Evolutionary conservation across 1,140 invertebrate genomes (phyloP).

Genomic region (Drusus annulatus): DNA sequence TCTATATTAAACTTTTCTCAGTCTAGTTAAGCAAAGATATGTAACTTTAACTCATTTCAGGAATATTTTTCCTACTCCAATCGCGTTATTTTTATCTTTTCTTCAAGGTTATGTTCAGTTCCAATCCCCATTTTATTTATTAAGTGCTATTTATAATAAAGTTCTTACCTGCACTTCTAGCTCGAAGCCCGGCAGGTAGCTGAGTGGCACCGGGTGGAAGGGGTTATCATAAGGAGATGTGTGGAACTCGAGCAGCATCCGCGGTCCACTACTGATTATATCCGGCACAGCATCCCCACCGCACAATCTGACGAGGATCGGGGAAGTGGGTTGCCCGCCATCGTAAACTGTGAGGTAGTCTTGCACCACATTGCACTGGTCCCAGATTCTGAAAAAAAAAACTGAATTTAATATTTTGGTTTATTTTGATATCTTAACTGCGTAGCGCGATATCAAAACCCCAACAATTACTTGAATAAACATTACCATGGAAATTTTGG

Average conservation of each 20-base stretch:
- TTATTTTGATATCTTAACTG: no score
- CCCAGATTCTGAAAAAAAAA: constrained; percentile 77
- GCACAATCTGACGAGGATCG: constrained; percentile 84
- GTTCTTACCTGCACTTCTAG: constrained; percentile 80
- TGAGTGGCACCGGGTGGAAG: constrained; percentile 83
- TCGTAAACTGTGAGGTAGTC: constrained; percentile 89
- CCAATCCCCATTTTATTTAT: no score
- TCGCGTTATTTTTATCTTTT: no score
- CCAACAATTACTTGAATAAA: no score
- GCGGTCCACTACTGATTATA: constrained; percentile 83
- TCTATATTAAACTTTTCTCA: no score
- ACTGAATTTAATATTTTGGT: not conserved
- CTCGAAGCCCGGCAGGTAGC: constrained; percentile 85
- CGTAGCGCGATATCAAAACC: no score
- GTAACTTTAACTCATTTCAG: no score
- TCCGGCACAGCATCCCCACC: constrained; percentile 87
- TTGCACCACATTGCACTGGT: constrained; percentile 85
- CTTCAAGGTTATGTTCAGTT: no score
- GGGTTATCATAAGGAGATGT: constrained; percentile 87
- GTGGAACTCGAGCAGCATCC: constrained; percentile 86
- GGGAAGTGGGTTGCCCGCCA: constrained; percentile 80
- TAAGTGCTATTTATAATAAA: not conserved
- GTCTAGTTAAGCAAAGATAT: no score
- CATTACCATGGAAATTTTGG: no score
- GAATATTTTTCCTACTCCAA: no score